Evolutionary conservation across 2,113 vertebrate genomes (phyloP).

Genomic region (Amphiprion percula): DNA sequence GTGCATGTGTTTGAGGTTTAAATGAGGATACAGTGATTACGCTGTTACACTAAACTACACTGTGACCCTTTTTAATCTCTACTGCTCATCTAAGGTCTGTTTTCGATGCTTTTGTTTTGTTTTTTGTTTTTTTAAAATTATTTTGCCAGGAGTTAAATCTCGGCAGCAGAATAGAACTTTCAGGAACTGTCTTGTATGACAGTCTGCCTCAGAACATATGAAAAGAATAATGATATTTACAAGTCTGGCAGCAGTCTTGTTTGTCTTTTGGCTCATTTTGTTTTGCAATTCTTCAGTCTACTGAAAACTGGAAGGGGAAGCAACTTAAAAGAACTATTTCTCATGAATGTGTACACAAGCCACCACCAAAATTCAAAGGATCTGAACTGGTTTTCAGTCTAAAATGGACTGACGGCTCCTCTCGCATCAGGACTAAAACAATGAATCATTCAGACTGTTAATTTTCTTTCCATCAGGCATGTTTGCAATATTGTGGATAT

Average conservation of each 20-base stretch:
- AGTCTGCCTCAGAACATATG: not conserved
- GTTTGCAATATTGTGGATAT: too few species aligned
- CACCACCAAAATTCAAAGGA: not conserved
- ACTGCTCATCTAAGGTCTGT: constrained; percentile 8
- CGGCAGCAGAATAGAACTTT: constrained; percentile 14
- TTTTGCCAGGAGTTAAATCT: constrained; percentile 5
- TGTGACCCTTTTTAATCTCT: constrained; percentile 5
- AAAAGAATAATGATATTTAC: not conserved
- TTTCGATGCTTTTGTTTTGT: not conserved
- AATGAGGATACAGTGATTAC: constrained; percentile 15
- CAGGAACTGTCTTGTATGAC: not conserved
- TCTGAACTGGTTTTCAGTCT: not conserved
- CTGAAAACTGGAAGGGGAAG: constrained; percentile 1
- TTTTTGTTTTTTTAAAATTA: too few species aligned
- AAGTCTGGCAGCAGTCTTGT: not conserved
- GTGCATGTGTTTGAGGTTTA: constrained; percentile 29
- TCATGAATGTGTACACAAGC: constrained; percentile 5
- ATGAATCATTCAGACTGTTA: not conserved
- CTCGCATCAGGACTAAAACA: too few species aligned
- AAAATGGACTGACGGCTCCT: constrained; percentile 1
- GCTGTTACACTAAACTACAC: not conserved
- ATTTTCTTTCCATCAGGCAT: not conserved
- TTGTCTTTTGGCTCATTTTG: not conserved
- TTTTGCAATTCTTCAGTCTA: not conserved
- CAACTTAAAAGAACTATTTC: not conserved